These are phyloP conservation scores for Octomys mimax DNA, from an alignment of 2,797 vertebrate genomes.

Conservation along the genomic window DNA sequence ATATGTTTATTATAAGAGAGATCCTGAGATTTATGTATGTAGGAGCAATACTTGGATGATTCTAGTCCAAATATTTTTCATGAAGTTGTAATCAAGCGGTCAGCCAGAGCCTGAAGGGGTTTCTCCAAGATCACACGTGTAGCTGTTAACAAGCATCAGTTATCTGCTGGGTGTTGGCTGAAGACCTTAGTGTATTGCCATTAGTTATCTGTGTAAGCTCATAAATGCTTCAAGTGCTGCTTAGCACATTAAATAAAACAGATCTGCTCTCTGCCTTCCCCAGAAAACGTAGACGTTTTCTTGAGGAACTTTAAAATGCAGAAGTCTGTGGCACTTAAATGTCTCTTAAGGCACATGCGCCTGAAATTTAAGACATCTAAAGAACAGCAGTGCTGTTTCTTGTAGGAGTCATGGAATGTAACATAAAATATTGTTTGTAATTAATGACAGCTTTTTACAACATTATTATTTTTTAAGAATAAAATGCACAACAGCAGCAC, in stretches of 20 bases:
- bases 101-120: background rate
- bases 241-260: background rate
- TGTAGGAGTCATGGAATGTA: background rate
- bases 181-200: background rate
- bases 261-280: background rate
- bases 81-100: background rate
- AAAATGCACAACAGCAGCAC: conserved; percentile 78
- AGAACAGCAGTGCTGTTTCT: background rate
- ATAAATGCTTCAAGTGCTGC: background rate
- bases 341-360: background rate
- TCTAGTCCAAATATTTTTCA: background rate
- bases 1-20: background rate
- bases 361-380: background rate
- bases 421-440: background rate
- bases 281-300: background rate
- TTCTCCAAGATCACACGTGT: background rate
- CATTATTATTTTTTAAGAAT: conserved; percentile 81
- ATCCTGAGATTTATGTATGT: background rate
- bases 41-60: background rate
- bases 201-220: background rate
- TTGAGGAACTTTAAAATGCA: background rate
- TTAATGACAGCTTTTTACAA: conserved; percentile 77
- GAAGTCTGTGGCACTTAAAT: background rate
- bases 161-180: background rate
- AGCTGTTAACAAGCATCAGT: background rate